A percentile compares a stretch with the other conserved stretches of the same genome.
phyloP scores from a whole-genome alignment of 2,888 invertebrate species.

The Xestia ashworthii region DNA sequence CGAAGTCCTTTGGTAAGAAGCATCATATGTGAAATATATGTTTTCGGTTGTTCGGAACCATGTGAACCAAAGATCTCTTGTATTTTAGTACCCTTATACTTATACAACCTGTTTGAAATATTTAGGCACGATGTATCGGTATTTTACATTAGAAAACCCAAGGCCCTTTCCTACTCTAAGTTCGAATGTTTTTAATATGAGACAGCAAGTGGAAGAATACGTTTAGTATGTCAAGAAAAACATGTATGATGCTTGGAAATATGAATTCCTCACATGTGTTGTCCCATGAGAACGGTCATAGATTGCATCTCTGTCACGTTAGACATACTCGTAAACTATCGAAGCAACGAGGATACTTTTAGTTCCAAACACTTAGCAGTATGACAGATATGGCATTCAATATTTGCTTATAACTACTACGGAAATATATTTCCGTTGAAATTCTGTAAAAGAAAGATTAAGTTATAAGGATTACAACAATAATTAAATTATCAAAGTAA shows the following conservation, averaged over 20 bases:
- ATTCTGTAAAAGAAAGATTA: slow-evolving; percentile 9
- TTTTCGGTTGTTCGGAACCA: neutral
- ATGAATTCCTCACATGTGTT: slow-evolving; percentile 40
- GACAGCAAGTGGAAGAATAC: slow-evolving; percentile 19
- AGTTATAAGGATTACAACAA: slow-evolving; percentile 21
- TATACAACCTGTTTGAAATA: neutral
- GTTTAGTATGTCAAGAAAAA: slow-evolving; percentile 34
- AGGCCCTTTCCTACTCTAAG: slow-evolving; percentile 1
- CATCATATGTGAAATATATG: slow-evolving; percentile 6
- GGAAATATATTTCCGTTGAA: neutral
- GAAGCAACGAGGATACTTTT: slow-evolving; percentile 17
- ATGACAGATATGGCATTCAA: neutral
- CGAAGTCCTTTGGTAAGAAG: slow-evolving; percentile 39
- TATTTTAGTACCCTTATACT: neutral
- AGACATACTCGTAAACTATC: slow-evolving; percentile 47
- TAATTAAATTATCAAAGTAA: slow-evolving; percentile 27
- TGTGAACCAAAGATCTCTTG: neutral
- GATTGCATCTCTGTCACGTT: slow-evolving; percentile 53
- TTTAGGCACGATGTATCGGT: neutral
- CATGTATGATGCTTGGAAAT: slow-evolving; percentile 29
- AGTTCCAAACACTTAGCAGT: neutral
- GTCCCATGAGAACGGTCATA: slow-evolving; percentile 46
- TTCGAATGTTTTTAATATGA: slow-evolving; percentile 13
- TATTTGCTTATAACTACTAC: slow-evolving; percentile 1
- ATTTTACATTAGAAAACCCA: neutral